These are phyloP conservation scores for Ia io DNA, from an alignment of 2,113 vertebrate genomes.

Conservation along the genomic window DNA sequence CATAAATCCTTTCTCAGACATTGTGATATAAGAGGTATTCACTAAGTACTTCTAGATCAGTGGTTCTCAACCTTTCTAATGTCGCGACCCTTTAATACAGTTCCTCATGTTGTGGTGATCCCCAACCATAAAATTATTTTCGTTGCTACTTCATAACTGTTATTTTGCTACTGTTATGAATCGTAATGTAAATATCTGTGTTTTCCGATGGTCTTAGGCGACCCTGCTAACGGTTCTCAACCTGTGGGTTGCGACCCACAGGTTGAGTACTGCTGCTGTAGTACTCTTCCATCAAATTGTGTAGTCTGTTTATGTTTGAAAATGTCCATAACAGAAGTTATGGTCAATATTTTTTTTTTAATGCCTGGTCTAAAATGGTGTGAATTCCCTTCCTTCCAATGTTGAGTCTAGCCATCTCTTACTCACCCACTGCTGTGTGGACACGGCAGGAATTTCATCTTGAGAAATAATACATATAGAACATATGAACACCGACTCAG, in stretches of 20 bases:
- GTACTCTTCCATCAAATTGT: not conserved
- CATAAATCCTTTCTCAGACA: not conserved
- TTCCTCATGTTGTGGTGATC: no score
- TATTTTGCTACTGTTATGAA: no score
- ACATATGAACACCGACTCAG: not conserved
- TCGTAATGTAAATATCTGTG: no score
- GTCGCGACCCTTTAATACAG: no score
- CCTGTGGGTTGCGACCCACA: no score
- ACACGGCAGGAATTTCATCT: not conserved
- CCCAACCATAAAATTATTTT: no score
- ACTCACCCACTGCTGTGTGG: not conserved
- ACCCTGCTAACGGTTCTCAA: no score
- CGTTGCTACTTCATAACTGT: no score
- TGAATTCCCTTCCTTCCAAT: not conserved
- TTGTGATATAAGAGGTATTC: not conserved
- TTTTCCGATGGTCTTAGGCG: no score
- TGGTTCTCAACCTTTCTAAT: no score
- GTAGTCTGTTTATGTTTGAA: not conserved
- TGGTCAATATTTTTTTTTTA: not conserved
- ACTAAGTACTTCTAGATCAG: not conserved
- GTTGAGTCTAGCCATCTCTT: not conserved
- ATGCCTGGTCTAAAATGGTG: not conserved
- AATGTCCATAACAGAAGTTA: not conserved
- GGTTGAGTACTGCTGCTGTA: no score
- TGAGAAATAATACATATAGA: rapidly evolving